phyloP scores from a whole-genome alignment of 2,113 vertebrate genomes.

The Ammodytes dubius region DNA sequence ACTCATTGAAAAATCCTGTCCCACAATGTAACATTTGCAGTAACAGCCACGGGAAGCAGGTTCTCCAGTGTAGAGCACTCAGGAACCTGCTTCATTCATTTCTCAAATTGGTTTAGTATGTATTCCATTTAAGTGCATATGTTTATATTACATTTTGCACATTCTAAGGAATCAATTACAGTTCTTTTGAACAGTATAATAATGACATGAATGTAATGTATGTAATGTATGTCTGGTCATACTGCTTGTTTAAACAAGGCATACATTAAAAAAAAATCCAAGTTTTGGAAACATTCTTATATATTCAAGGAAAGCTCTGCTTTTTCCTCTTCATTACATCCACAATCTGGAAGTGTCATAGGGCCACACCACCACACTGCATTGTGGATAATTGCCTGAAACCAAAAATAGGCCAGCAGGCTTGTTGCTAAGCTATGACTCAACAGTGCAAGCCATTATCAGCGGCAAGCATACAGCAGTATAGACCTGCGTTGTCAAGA shows the following conservation, averaged over 20 bases:
- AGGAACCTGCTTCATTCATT: background rate
- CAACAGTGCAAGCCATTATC: slow-evolving; percentile 65
- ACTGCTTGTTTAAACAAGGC: background rate
- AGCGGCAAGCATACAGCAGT: slow-evolving; percentile 51
- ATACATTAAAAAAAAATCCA: background rate
- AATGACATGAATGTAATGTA: background rate
- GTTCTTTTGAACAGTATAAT: background rate
- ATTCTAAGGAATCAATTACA: background rate
- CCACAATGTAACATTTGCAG: background rate
- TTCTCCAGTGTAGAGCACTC: background rate
- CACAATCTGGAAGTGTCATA: slow-evolving; percentile 58
- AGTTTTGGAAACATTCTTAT: slow-evolving; percentile 27
- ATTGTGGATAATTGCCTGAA: slow-evolving; percentile 74
- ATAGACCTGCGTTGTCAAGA: slow-evolving; percentile 45
- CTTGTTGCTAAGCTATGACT: slow-evolving; percentile 78
- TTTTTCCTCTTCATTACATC: slow-evolving; percentile 46
- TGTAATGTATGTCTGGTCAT: background rate
- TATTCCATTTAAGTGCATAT: background rate
- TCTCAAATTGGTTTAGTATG: background rate
- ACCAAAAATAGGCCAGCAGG: slow-evolving; percentile 73
- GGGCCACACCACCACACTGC: slow-evolving; percentile 51
- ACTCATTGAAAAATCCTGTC: background rate
- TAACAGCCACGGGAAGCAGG: background rate
- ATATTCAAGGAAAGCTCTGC: slow-evolving; percentile 12
- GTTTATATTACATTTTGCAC: background rate